These are phyloP conservation scores for Morpho helenor DNA, from an alignment of 2,888 invertebrate genomes.

Conservation along the genomic window DNA sequence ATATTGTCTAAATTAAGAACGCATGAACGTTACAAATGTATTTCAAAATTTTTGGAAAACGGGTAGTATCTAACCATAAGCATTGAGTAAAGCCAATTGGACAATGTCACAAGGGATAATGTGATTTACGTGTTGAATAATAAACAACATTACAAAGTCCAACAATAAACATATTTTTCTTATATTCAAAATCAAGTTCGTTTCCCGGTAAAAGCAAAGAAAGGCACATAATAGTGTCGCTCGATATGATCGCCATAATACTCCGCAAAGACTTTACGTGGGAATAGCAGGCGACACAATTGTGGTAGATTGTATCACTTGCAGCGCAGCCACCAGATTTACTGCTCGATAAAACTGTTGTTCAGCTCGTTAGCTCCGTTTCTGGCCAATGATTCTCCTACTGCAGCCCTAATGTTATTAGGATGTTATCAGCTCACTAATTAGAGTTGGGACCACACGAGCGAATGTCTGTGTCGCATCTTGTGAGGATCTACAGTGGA, in stretches of 20 bases:
- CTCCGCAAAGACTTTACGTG: slow-evolving; percentile 25
- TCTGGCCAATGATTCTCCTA: slow-evolving; percentile 27
- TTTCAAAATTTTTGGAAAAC: too few species aligned
- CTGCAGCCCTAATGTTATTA: slow-evolving; percentile 25
- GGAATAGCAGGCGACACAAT: slow-evolving; percentile 29
- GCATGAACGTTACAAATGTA: too few species aligned
- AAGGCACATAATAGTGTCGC: slow-evolving; percentile 10
- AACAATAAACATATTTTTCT: neutral
- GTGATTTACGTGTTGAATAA: too few species aligned
- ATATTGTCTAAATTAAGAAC: too few species aligned
- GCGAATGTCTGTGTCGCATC: slow-evolving; percentile 10
- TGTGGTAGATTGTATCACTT: slow-evolving; percentile 27
- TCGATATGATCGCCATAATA: slow-evolving; percentile 24
- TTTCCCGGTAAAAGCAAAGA: neutral
- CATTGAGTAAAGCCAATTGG: too few species aligned
- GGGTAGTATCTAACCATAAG: too few species aligned
- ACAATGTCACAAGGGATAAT: too few species aligned
- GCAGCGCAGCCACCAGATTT: slow-evolving; percentile 27
- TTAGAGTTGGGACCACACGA: slow-evolving; percentile 23
- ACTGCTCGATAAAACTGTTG: slow-evolving; percentile 43
- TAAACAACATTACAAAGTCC: too few species aligned
- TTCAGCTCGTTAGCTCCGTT: slow-evolving; percentile 48
- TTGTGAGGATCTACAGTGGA: slow-evolving; percentile 7
- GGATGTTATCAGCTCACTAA: slow-evolving; percentile 24
- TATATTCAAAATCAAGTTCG: neutral